phyloP scores from a whole-genome alignment of 1,140 invertebrate genomes.

The Papilio polyxenes region DNA sequence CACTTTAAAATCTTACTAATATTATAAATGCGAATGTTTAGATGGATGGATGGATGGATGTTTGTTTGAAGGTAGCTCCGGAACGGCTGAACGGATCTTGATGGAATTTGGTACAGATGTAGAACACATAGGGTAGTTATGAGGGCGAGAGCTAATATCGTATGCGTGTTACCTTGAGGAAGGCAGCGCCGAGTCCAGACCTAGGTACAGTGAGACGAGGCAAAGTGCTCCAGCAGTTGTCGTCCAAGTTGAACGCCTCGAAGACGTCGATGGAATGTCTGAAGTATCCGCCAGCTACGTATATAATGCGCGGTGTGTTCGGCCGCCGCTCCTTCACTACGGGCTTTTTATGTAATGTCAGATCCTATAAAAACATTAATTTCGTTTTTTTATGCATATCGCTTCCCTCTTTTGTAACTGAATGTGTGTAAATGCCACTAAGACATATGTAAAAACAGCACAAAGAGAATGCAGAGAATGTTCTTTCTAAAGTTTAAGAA shows the following conservation, averaged over 20 bases:
- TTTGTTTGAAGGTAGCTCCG: no score
- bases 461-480: no score
- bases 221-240: slow-evolving; percentile 90
- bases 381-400: background rate
- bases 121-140: no score
- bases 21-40: no score
- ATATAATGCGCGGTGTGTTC: slow-evolving; percentile 93
- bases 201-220: slow-evolving; percentile 90
- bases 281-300: slow-evolving; percentile 94
- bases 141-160: background rate
- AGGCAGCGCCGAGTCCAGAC: slow-evolving; percentile 93
- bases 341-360: slow-evolving; percentile 91
- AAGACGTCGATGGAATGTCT: slow-evolving; percentile 91
- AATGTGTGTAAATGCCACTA: background rate
- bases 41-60: no score
- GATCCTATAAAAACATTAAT: slow-evolving; percentile 79
- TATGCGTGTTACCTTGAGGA: slow-evolving; percentile 84
- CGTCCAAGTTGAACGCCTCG: slow-evolving; percentile 93
- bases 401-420: background rate
- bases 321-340: slow-evolving; percentile 90
- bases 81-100: no score
- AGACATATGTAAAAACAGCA: no score
- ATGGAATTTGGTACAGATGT: no score
- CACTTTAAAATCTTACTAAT: no score
- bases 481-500: no score